A percentile compares a stretch with the other conserved stretches of the same genome.
Conservation (phyloP, 2,113 vertebrate genomes). For the Hemichromis elongatus region DNA sequence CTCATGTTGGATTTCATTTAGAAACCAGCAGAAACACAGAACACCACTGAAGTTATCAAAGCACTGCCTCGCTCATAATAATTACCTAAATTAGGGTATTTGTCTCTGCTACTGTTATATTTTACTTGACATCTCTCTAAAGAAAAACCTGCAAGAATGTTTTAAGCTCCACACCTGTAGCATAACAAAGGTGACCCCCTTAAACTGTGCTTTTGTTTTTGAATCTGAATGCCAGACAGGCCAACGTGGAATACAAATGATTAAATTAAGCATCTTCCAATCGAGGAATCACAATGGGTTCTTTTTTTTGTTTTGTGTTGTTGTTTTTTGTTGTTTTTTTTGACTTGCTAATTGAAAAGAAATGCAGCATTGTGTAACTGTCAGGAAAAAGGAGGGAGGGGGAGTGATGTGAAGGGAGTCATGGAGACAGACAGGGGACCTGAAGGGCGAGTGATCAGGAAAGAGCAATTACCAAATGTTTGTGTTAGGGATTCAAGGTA, state of each 20-base stretch:
- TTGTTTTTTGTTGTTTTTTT: background rate
- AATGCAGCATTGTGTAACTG: background rate
- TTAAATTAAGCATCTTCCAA: constrained; percentile 15
- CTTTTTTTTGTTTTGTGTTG: background rate
- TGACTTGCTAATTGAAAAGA: constrained; percentile 41
- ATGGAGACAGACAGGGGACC: background rate
- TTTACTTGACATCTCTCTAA: background rate
- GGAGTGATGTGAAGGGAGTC: background rate
- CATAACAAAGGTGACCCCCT: background rate
- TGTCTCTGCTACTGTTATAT: background rate
- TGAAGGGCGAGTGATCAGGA: constrained; percentile 20
- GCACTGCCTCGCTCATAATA: background rate
- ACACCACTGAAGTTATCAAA: background rate
- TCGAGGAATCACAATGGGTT: background rate
- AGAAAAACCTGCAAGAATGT: background rate
- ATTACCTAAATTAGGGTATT: constrained; percentile 8
- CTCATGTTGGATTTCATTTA: background rate
- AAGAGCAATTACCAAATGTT: constrained; percentile 42
- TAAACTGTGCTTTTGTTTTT: constrained; percentile 1
- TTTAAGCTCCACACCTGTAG: background rate
- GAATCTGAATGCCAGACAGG: background rate
- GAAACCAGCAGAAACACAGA: background rate
- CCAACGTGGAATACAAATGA: background rate
- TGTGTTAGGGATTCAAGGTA: constrained; percentile 15
- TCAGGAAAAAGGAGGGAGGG: background rate